Evolutionary conservation across 2,797 vertebrate species (phyloP).

Genomic region (Falco berigora): DNA sequence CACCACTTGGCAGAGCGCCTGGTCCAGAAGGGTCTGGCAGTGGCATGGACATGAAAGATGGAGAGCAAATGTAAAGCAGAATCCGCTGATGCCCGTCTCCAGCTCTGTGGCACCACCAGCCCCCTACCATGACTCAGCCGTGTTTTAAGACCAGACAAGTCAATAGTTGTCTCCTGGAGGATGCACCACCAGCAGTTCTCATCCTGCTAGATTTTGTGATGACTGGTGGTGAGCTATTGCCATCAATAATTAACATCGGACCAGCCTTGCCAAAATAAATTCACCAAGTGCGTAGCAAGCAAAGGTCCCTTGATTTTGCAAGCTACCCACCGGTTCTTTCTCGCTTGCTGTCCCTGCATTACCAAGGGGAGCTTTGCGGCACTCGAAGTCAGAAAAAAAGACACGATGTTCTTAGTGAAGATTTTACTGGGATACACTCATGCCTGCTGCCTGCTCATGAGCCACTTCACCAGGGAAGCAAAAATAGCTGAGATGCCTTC

Average conservation of each 20-base stretch:
- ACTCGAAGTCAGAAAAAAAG: neutral
- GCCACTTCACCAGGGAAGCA: neutral
- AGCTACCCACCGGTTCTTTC: neutral
- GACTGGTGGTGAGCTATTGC: neutral
- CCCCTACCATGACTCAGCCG: fast-evolving
- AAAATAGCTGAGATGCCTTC: neutral
- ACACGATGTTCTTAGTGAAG: neutral
- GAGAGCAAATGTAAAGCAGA: neutral
- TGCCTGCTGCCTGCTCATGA: neutral
- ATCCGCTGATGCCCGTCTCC: neutral
- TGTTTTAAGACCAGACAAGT: neutral
- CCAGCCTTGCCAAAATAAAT: neutral
- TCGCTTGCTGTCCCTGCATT: neutral
- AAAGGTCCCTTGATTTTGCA: neutral
- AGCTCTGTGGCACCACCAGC: neutral
- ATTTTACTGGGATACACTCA: neutral
- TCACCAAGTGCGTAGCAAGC: neutral
- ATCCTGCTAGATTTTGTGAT: neutral
- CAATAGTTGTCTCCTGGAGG: neutral
- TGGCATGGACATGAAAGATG: neutral
- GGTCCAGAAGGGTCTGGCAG: neutral
- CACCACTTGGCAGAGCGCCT: neutral
- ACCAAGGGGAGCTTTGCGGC: neutral
- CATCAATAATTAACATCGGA: neutral
- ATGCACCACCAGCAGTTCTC: neutral